Evolutionary conservation across 2,113 vertebrate species (phyloP), one percentile per base, ranked within the genome.

Genomic region (Lasiurus borealis): DNA sequence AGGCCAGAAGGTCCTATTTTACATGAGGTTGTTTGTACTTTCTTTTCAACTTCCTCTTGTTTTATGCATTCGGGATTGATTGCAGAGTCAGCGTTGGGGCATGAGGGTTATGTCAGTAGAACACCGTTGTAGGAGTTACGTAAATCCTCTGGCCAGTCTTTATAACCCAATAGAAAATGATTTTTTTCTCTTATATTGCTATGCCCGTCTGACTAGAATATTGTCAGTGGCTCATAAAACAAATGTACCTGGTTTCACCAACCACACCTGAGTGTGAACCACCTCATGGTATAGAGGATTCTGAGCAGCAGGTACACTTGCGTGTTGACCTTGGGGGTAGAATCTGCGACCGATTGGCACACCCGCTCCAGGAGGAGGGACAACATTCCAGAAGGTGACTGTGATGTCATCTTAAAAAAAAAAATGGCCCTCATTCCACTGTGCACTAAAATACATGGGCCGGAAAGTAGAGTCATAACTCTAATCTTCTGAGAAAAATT

Each of bases 401-500:
- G 8, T 25, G 71, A 85, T 71, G 25, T 64, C 18, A 54, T 48
- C 44, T n/a, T 40, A 36, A 52, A 90, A 73, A n/a, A n/a, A n/a
- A 92, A 77, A 36, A n/a, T n/a, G 15, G 21, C 86, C 15, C 48
- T 82, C 4, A 23, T 36, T 80, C 78, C 44, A n/a, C 46, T 87
- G 10, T 87, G 27, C 71, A 16, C 50, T 71, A 27, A 88, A 72
- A 88, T 46, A 40, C 44, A 40, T 66, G 19, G 40, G 16, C 10
- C 11, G 25, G 11, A 71, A 88, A 76, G 5, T 23, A 80, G n/a
- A n/a, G 13, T 16, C 87, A 73, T 27, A 93, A 9, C 8, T 69
- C 5, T 25, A 75, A 29, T 95, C 77, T 97, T 84, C 84, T 77
- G 83, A 86, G 76, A 31, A 82, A 90, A 80, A 66, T 25, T 9